phyloP scores from a whole-genome alignment of 2,113 vertebrate genomes.

The Tretioscincus oriximinensis region DNA sequence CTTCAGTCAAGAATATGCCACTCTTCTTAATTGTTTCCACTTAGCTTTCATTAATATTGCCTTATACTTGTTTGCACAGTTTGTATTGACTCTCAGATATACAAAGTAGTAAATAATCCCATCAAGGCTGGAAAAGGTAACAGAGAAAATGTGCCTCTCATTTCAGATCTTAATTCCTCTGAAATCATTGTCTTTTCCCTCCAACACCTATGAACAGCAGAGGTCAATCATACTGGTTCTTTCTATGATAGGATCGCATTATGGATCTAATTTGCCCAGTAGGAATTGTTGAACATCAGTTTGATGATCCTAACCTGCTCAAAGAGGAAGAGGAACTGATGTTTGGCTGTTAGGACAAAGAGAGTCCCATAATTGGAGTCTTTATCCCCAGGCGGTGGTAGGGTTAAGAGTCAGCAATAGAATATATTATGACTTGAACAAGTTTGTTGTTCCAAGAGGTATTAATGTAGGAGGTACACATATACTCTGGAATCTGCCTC shows the following conservation, averaged over 20 bases:
- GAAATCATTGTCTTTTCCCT: background rate
- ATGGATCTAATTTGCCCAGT: background rate
- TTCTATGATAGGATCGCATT: background rate
- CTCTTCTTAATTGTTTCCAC: background rate
- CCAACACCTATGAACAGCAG: background rate
- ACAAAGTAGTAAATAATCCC: constrained; percentile 2
- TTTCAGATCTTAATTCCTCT: constrained; percentile 1
- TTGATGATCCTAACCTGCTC: too few relatives aligned
- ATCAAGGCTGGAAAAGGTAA: background rate
- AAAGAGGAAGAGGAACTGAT: too few relatives aligned
- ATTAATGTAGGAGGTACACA: too few relatives aligned
- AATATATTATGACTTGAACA: too few relatives aligned
- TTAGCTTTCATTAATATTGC: constrained; percentile 1
- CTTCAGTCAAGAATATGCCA: background rate
- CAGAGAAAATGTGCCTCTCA: background rate
- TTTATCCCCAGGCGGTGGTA: too few relatives aligned
- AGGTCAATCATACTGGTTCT: background rate
- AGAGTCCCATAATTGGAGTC: too few relatives aligned
- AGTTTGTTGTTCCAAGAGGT: too few relatives aligned
- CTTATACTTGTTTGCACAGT: background rate
- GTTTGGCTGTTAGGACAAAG: too few relatives aligned
- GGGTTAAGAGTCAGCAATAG: too few relatives aligned
- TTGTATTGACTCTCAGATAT: background rate
- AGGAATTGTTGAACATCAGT: too few relatives aligned
- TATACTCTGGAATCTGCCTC: too few relatives aligned